Percentiles rank a stretch among this genome's conserved stretches.
Evolutionary conservation across 2,888 invertebrate species (phyloP).

Genomic region (Scaptomyza polygonia): DNA sequence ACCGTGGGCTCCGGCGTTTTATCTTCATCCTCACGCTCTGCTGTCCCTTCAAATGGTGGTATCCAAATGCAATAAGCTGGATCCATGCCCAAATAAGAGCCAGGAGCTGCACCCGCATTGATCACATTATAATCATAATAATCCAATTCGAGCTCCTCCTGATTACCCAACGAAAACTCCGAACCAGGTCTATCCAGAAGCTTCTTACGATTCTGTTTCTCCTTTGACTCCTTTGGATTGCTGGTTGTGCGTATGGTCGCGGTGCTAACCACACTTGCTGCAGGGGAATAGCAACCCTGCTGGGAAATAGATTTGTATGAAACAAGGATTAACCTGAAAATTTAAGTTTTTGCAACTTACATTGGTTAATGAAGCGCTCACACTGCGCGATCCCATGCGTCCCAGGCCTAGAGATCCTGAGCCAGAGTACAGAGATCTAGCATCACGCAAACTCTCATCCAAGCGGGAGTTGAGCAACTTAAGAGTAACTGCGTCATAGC

Average conservation of each 20-base stretch:
- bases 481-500: conserved; percentile 79
- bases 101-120: conserved; percentile 92
- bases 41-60: conserved; percentile 91
- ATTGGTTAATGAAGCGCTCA: conserved; percentile 80
- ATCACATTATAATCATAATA: conserved; percentile 95
- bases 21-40: conserved; percentile 88
- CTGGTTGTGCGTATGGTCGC: conserved; percentile 88
- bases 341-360: conserved; percentile 58
- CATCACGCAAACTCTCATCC: conserved; percentile 77
- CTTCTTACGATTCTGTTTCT: conserved; percentile 90
- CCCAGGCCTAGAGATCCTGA: conserved; percentile 73
- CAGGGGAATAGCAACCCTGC: conserved; percentile 90
- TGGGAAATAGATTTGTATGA: not conserved
- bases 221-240: conserved; percentile 91
- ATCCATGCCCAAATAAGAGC: conserved; percentile 95
- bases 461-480: conserved; percentile 75
- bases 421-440: conserved; percentile 76
- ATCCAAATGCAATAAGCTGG: conserved; percentile 95
- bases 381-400: conserved; percentile 74
- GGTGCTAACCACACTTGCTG: conserved; percentile 88
- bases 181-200: conserved; percentile 89
- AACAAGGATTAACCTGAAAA: not conserved
- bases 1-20: conserved; percentile 84
- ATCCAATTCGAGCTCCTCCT: conserved; percentile 92
- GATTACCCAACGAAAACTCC: conserved; percentile 91